Conservation (phyloP, 2,797 vertebrate genomes). For the Hyperoplus lanceolatus region DNA sequence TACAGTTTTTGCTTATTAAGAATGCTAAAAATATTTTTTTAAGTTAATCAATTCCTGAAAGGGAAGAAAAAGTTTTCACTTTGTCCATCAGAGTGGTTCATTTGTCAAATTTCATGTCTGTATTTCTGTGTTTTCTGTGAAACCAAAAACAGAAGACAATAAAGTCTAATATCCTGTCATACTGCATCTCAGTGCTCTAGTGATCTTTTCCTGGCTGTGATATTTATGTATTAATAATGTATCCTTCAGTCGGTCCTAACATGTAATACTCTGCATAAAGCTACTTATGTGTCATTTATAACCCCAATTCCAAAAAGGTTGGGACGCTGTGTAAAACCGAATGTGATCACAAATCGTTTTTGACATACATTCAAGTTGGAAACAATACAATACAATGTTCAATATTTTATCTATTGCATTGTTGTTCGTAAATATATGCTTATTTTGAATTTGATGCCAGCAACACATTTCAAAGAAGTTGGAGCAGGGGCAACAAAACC, state of each 20-base stretch:
- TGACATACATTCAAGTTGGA: neutral
- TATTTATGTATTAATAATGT: too few species aligned
- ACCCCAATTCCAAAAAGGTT: neutral
- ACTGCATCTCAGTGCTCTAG: neutral
- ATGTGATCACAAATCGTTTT: neutral
- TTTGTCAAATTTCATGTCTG: slow-evolving; percentile 1
- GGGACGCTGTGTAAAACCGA: too few species aligned
- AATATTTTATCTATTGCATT: too few species aligned
- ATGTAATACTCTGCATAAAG: neutral
- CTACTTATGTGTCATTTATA: neutral
- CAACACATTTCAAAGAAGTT: too few species aligned
- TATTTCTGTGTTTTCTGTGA: slow-evolving; percentile 10
- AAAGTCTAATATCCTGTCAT: slow-evolving; percentile 25
- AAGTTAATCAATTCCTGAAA: neutral
- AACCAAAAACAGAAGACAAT: slow-evolving; percentile 27
- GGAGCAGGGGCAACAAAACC: too few species aligned
- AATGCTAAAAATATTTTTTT: too few species aligned
- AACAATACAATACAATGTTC: too few species aligned
- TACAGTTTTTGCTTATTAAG: neutral
- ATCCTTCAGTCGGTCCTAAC: neutral
- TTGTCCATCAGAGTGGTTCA: neutral
- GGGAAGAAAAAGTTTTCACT: neutral
- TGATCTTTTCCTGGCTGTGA: neutral
- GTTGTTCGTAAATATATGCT: too few species aligned
- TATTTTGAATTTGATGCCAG: too few species aligned